Conservation (phyloP, 2,888 invertebrate species). For the Pachliopta kotzebuea region DNA sequence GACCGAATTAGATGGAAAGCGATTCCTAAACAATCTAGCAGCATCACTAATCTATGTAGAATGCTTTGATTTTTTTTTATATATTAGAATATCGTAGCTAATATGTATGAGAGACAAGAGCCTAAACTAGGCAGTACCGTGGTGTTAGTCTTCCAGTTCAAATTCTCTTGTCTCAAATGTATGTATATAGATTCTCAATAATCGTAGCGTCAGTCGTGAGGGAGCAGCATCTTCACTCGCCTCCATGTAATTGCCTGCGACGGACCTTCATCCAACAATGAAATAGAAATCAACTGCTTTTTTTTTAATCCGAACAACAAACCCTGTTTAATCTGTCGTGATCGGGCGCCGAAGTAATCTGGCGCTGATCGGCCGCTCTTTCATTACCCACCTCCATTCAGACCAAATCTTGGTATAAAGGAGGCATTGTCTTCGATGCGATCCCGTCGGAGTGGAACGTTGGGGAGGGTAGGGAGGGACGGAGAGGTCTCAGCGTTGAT, state of each 20-base stretch:
- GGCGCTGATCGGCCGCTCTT: constrained; percentile 43
- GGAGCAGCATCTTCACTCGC: not conserved
- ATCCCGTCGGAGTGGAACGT: constrained; percentile 35
- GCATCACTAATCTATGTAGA: no score
- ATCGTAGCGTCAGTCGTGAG: not conserved
- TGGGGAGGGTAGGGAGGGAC: constrained; percentile 17
- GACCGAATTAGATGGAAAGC: no score
- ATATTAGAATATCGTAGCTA: no score
- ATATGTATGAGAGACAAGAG: no score
- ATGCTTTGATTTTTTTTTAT: no score
- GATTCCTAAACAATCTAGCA: no score
- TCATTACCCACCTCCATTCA: constrained; percentile 37
- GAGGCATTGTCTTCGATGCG: constrained; percentile 28
- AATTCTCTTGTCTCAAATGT: no score
- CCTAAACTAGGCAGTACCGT: no score
- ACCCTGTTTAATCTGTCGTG: constrained; percentile 42
- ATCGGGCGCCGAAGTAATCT: constrained; percentile 46
- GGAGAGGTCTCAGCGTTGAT: constrained; percentile 35
- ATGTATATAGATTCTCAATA: no score
- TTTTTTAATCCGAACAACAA: constrained; percentile 30
- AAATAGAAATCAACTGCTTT: constrained; percentile 30
- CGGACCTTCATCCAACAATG: constrained; percentile 28
- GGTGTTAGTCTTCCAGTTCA: no score
- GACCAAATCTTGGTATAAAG: constrained; percentile 43
- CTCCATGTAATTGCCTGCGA: constrained; percentile 27